Percentiles rank a stretch among this genome's conserved stretches.
Evolutionary conservation across 2,797 vertebrate species (phyloP).

Genomic region (Malurus leucopterus): DNA sequence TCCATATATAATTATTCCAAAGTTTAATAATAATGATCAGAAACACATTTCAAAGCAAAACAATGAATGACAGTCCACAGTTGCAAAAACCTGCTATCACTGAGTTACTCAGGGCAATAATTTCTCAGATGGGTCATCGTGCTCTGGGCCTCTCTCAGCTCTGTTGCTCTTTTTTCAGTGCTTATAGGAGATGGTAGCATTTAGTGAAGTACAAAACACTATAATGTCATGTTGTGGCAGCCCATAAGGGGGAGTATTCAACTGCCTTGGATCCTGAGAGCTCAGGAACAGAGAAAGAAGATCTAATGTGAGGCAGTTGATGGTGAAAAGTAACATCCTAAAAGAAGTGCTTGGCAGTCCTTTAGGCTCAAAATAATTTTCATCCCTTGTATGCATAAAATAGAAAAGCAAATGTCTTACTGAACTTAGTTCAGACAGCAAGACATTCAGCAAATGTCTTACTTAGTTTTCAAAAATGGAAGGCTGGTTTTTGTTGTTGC

Average conservation of each 20-base stretch:
- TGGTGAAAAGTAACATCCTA: neutral
- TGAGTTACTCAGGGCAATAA: neutral
- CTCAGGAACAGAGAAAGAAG: neutral
- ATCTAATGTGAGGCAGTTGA: neutral
- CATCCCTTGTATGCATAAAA: neutral
- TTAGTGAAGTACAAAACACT: neutral
- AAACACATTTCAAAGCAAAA: neutral
- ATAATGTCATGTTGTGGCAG: neutral
- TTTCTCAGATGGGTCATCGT: neutral
- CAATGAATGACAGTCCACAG: neutral
- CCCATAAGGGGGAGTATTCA: conserved; percentile 33
- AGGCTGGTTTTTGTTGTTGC: neutral
- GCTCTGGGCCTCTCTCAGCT: neutral
- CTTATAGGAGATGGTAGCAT: neutral
- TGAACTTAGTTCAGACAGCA: no score
- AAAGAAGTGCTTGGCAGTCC: neutral
- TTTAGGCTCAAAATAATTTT: neutral
- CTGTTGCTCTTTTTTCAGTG: neutral
- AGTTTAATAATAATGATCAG: neutral
- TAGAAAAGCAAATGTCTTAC: neutral
- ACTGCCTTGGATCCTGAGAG: neutral
- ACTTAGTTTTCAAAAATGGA: neutral
- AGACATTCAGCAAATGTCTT: neutral
- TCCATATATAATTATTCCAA: neutral
- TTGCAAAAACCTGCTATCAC: neutral